These are phyloP conservation scores for Physeter macrocephalus DNA, from an alignment of 2,113 vertebrate genomes.

Conservation along the genomic window DNA sequence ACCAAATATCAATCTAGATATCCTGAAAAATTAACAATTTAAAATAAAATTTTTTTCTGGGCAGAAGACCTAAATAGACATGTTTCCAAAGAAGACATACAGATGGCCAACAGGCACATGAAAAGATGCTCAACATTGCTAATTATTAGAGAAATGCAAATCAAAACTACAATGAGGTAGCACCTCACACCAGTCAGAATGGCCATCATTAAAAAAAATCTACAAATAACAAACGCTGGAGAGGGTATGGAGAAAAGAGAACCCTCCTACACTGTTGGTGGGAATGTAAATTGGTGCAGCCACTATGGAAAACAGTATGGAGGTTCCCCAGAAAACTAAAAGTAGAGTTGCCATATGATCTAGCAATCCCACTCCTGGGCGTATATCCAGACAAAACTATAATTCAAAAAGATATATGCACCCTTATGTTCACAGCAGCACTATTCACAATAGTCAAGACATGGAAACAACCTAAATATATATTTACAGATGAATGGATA, in stretches of 20 bases:
- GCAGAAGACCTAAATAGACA: background rate
- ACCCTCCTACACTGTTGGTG: background rate
- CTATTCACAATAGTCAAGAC: too few species aligned
- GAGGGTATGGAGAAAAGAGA: background rate
- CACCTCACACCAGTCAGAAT: too few species aligned
- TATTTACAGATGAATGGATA: too few species aligned
- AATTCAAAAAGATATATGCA: too few species aligned
- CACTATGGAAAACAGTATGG: background rate
- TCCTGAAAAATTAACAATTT: constrained; percentile 13
- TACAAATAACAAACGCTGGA: background rate
- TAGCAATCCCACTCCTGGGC: background rate
- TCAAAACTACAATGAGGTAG: too few species aligned
- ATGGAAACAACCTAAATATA: too few species aligned
- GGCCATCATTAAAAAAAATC: background rate
- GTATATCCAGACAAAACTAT: background rate
- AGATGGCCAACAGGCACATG: background rate
- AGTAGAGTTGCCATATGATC: background rate
- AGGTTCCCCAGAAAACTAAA: background rate
- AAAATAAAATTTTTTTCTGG: background rate
- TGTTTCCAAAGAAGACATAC: background rate
- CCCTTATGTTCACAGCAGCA: too few species aligned
- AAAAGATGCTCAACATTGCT: background rate
- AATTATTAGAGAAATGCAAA: too few species aligned
- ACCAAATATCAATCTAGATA: background rate
- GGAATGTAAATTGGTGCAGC: background rate